Base-by-base conservation (phyloP, 2,888 invertebrate species). In the Flexamia atlantica region DNA sequence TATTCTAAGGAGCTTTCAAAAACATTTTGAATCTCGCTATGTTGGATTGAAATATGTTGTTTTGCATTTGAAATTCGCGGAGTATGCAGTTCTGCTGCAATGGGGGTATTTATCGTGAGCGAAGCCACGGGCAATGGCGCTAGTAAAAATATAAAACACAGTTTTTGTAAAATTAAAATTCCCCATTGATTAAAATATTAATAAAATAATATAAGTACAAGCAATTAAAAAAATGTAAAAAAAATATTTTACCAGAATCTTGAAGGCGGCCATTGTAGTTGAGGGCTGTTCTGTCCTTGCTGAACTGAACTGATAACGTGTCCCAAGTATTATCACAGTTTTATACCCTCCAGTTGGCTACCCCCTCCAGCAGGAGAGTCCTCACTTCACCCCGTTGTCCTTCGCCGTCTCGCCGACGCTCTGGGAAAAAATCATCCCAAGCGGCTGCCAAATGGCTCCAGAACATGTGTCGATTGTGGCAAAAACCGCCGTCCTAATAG, bases 181-280 rank as follows among this genome's bases (percentile, higher is more conserved):
- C n/a, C n/a, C n/a, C n/a, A n/a, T n/a, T n/a, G n/a, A n/a, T n/a
- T n/a, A n/a, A n/a, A n/a, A n/a, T n/a, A n/a, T n/a, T n/a, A n/a
- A n/a, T n/a, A n/a, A n/a, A n/a, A n/a, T n/a, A n/a, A n/a, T n/a
- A n/a, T n/a, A n/a, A n/a, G n/a, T n/a, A n/a, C n/a, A n/a, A n/a
- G n/a, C n/a, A 36, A 9, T 36, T 36, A 36, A 36, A 36, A 7
- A 9, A 7, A 36, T 36, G 9, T 9, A 36, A 23, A 57, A 57
- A n/a, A 57, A 3, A 9, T 23, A n/a, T 23, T 7, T 57, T 57
- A 64, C 64, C 64, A 64, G 64, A 64, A 64, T 64, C 64, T 64
- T 64, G 64, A 64, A 64, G 30, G 64, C 64, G 64, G 64, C 64
- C 64, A 64, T 64, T 64, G 28, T 20, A 7, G 57, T 23, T 57